Base-by-base conservation (phyloP, 2,797 vertebrate genomes). In the Moxostoma hubbsi region DNA sequence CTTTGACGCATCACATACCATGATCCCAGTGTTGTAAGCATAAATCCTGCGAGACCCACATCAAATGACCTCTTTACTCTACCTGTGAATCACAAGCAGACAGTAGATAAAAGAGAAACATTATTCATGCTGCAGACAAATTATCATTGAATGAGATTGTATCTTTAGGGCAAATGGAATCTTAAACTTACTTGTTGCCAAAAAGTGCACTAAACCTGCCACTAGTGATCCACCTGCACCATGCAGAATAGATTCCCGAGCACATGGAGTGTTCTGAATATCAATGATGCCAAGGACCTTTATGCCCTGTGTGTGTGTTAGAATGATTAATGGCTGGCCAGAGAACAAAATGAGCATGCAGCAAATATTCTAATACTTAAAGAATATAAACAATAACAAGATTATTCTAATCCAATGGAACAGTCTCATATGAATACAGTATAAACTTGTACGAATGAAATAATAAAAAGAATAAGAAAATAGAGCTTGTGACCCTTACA, bases 1-100 rank as follows among this genome's bases (percentile, higher is more conserved):
- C 5, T 13, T 18, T 72, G 46, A 6, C 12, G 6, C 24, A 7
- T 54, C 7, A 89, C 90, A 9, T 82, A 95, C 94, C 94, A 95
- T 84, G 93, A 94, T 3, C 90, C 90, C 1, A 94, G 84, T 4
- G 93, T 94, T 2, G 92, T 90, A 63, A 94, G 4, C 69, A 93
- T 79, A 54, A 94, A 95, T 1, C 93, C 93, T 2, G 90, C 91
- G 53, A 91, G 84, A 0, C 93, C 93, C 0, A 93, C 85, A 5
- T 95, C 90, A 80, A 91, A 93, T 0, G 94, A 94, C 59, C 93
- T 85, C 73, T 70, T 92, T 9, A 94, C 93, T 45, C 92, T 88
- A 85, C 94, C 94, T 95, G 87, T 5, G 4, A 62, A 80, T 45
- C 7, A 63, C 61, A 63, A 13, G 5, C 43, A 18, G 49, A 66